These are phyloP conservation scores for Diplazon laetatorius DNA, from an alignment of 2,888 invertebrate genomes.

Conservation along the genomic window DNA sequence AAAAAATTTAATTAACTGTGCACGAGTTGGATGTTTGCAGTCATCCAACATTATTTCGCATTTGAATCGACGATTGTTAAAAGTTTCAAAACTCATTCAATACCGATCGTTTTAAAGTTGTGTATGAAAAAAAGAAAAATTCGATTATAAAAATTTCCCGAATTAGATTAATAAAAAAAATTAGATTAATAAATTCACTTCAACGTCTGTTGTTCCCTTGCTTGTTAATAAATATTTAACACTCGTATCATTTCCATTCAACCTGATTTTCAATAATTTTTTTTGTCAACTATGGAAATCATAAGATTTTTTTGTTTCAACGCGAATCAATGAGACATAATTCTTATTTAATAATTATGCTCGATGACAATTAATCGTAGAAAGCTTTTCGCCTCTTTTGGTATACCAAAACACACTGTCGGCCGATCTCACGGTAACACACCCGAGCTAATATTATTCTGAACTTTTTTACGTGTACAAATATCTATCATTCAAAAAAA, in stretches of 20 bases:
- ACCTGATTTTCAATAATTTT: background rate
- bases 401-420: slow-evolving; percentile 3
- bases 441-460: slow-evolving; percentile 49
- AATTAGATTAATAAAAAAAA: too few relatives aligned
- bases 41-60: slow-evolving; percentile 14
- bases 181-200: slow-evolving; percentile 6
- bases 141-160: too few relatives aligned
- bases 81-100: background rate
- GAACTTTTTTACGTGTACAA: slow-evolving; percentile 61
- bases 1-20: slow-evolving; percentile 9
- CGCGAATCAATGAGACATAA: background rate
- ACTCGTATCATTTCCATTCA: background rate
- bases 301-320: background rate
- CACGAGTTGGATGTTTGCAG: background rate
- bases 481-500: slow-evolving; percentile 50
- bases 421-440: slow-evolving; percentile 35
- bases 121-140: background rate
- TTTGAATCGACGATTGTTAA: slow-evolving; percentile 21
- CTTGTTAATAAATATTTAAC: background rate
- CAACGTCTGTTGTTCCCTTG: background rate
- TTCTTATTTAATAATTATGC: background rate
- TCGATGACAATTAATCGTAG: slow-evolving; percentile 8
- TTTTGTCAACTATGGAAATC: background rate
- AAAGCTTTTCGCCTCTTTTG: slow-evolving; percentile 36
- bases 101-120: background rate